Percentiles rank a stretch among this genome's conserved stretches.
phyloP scores from a whole-genome alignment of 2,888 invertebrate genomes.

The Brenthis hecate region DNA sequence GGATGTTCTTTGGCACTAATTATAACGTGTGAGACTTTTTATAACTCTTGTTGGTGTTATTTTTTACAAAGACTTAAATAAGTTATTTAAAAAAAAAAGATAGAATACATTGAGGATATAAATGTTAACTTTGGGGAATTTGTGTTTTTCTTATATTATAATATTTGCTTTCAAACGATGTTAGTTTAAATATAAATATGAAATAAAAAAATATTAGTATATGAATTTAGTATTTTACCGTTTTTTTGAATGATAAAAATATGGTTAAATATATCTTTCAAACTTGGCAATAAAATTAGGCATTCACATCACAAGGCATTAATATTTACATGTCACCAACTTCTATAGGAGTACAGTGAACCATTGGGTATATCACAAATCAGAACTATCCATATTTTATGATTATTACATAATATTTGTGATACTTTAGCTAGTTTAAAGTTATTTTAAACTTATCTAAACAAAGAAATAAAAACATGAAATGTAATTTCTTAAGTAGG shows the following conservation, averaged over 20 bases:
- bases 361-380: not conserved
- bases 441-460: too few relatives aligned
- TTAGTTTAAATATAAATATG: too few relatives aligned
- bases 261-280: not conserved
- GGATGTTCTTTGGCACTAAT: constrained; percentile 38
- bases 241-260: not conserved
- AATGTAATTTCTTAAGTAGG: too few relatives aligned
- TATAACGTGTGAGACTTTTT: constrained; percentile 6
- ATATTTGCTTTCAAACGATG: not conserved
- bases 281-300: not conserved
- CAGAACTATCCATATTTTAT: not conserved
- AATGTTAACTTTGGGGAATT: not conserved
- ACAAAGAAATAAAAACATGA: too few relatives aligned
- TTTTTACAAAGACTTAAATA: not conserved
- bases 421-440: not conserved
- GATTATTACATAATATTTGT: not conserved
- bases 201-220: too few relatives aligned
- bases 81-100: not conserved
- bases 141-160: not conserved
- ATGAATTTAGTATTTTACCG: too few relatives aligned
- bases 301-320: constrained; percentile 1
- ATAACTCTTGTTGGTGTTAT: not conserved
- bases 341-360: constrained; percentile 10
- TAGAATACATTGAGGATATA: not conserved
- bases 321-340: constrained; percentile 6